A percentile compares a stretch with the other conserved stretches of the same genome.
These are phyloP conservation scores for Eudemis profundana DNA, from an alignment of 2,888 invertebrate genomes.

Conservation along the genomic window DNA sequence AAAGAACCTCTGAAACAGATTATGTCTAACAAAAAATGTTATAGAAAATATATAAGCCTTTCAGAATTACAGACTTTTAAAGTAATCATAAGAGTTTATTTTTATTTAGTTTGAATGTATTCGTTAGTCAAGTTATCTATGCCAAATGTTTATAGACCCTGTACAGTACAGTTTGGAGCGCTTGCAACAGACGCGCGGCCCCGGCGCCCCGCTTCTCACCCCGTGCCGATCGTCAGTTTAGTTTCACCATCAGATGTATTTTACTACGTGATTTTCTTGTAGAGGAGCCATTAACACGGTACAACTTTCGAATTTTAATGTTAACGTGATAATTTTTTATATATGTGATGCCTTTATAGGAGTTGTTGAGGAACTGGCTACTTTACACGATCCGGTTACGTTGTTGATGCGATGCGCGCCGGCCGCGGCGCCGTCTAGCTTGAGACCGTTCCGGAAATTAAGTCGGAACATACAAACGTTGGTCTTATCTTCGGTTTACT, in stretches of 20 bases:
- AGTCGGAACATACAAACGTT: background rate
- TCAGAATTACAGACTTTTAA: constrained; percentile 67
- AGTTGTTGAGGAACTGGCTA: constrained; percentile 33
- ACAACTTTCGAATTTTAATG: constrained; percentile 42
- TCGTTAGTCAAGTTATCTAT: constrained; percentile 69
- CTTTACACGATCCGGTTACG: constrained; percentile 21
- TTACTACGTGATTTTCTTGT: constrained; percentile 32
- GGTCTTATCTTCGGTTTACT: constrained; percentile 3
- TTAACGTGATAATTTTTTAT: constrained; percentile 40
- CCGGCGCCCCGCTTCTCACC: constrained; percentile 18
- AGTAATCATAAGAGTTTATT: constrained; percentile 66
- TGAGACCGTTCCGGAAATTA: background rate
- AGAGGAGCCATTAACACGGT: constrained; percentile 36
- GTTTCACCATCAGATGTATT: constrained; percentile 21
- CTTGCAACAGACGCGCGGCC: background rate
- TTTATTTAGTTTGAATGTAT: constrained; percentile 67
- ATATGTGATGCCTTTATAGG: constrained; percentile 42
- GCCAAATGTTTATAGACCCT: constrained; percentile 77
- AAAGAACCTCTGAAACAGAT: constrained; percentile 76
- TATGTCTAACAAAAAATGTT: constrained; percentile 63
- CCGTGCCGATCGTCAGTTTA: constrained; percentile 14
- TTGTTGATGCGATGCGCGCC: background rate
- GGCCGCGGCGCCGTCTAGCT: constrained; percentile 13
- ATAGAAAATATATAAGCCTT: constrained; percentile 64
- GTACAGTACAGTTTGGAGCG: constrained; percentile 38